Conservation (phyloP, 2,797 vertebrate genomes). For the Alcedo atthis region DNA sequence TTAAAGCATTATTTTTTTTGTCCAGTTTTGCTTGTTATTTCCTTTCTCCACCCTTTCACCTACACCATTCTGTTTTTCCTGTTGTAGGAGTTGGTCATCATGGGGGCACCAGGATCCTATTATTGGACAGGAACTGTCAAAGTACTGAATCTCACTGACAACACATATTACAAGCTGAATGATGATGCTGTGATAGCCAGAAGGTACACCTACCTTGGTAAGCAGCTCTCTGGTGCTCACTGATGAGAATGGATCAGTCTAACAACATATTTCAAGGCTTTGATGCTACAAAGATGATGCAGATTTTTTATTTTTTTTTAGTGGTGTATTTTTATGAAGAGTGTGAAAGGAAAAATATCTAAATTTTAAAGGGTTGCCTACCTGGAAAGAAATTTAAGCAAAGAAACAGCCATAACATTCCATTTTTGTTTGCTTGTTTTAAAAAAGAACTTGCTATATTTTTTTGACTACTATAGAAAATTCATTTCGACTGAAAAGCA, state of each 20-base stretch:
- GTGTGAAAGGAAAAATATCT: background rate
- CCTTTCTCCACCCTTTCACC: background rate
- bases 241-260: background rate
- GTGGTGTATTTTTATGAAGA: background rate
- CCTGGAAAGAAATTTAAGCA: background rate
- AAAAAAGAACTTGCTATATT: background rate
- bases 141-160: conserved; percentile 94
- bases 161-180: conserved; percentile 88
- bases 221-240: conserved; percentile 32
- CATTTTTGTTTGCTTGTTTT: background rate
- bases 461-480: background rate
- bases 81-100: conserved; percentile 92
- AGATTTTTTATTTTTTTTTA: background rate
- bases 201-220: conserved; percentile 96
- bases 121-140: conserved; percentile 98
- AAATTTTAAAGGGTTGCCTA: background rate
- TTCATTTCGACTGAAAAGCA: background rate
- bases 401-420: background rate
- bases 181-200: conserved; percentile 86
- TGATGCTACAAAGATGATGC: background rate
- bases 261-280: background rate
- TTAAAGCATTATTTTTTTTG: background rate
- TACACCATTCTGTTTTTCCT: background rate
- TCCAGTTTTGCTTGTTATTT: background rate
- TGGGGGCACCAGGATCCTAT: conserved; percentile 97